Percentiles rank a stretch among this genome's conserved stretches.
Conservation (phyloP, 2,797 vertebrate species). For the Pitangus sulphuratus region DNA sequence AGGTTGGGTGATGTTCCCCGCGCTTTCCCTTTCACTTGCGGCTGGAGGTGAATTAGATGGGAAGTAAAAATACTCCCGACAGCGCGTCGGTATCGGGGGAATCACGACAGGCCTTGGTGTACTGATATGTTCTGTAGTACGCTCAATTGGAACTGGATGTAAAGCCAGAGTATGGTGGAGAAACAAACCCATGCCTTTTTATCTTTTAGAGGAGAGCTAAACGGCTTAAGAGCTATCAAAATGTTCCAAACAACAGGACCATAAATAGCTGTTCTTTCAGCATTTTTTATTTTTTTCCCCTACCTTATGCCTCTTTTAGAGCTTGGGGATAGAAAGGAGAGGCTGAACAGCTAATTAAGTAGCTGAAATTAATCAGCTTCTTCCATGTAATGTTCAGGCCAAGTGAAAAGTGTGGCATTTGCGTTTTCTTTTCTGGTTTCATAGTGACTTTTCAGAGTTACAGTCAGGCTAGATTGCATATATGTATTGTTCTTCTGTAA, state of each 20-base stretch:
- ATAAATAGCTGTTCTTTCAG: neutral
- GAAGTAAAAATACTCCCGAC: neutral
- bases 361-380: neutral
- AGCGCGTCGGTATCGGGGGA: neutral
- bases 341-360: neutral
- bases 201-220: neutral
- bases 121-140: accelerated
- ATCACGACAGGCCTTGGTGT: neutral
- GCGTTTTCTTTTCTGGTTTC: neutral
- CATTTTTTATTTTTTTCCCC: neutral
- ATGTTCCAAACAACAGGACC: neutral
- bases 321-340: neutral
- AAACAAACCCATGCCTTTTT: neutral
- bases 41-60: neutral
- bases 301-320: neutral
- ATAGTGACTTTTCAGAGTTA: neutral
- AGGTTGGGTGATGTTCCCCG: neutral
- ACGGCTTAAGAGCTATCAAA: neutral
- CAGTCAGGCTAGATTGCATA: neutral
- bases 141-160: neutral
- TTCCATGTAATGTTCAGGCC: neutral
- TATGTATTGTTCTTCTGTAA: neutral
- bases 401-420: neutral
- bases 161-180: neutral
- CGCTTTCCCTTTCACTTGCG: neutral